Evolutionary conservation across 2,888 invertebrate genomes (phyloP), one percentile per base, ranked within the genome.

Genomic region (Zhuqinia jingwanae): DNA sequence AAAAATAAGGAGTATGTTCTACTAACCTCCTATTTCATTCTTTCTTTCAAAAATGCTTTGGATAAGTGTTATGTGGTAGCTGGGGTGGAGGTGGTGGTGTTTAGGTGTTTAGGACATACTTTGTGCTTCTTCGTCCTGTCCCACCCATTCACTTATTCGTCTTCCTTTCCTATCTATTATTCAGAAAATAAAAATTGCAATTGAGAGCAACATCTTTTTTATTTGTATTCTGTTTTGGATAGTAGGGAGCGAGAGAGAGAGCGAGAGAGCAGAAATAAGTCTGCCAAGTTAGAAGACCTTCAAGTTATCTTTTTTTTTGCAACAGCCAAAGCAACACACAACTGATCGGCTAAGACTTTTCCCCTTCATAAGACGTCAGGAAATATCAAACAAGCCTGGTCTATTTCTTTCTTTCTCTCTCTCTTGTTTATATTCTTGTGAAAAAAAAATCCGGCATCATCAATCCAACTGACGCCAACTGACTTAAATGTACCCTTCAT

Each of bases 391-490:
- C 70, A 36, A 36, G 36, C 5, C 36, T 36, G 36, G 36, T 36
- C 36, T 36, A 36, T 3, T 36, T 36, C 5, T n/a, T n/a, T n/a
- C n/a, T n/a, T 68, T 68, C 20, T 36, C 11, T 27, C n/a, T 17
- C 36, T n/a, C 63, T 36, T 17, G 42, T 53, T n/a, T n/a, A 53
- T 2, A 42, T 8, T 45, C 45, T 65, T 60, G 30, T 17, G 20
- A 78, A 70, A 65, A n/a, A n/a, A 78, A 81, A 58, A 30, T 45
- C 81, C 47, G 42, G 45, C 45, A 81, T 81, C 68, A 81, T 81
- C 81, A 81, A 81, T 81, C 81, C 68, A 68, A 73, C 50, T 81
- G 81, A 73, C 73, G 81, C 73, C 81, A 45, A 58, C 2, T 25
- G 53, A 6, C 22, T 76, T 53, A 15, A 53, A 53, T 79, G 60